Conservation (phyloP, 2,113 vertebrate species). For the Geococcyx californianus region DNA sequence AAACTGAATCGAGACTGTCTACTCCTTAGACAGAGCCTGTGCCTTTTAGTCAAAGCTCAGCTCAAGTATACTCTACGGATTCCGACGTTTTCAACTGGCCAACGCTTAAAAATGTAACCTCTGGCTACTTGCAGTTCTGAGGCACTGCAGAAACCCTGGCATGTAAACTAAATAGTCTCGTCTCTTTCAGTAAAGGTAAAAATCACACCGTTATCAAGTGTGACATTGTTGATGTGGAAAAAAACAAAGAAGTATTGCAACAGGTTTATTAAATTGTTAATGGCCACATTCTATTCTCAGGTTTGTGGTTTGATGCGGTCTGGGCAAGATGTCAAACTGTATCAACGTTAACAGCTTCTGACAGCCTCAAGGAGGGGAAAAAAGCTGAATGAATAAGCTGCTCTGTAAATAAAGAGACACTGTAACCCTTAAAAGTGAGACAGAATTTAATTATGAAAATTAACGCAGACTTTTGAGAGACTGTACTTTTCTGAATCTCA, state of each 20-base stretch:
- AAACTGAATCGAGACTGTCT: background rate
- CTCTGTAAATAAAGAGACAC: slow-evolving; percentile 56
- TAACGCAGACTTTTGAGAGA: slow-evolving; percentile 33
- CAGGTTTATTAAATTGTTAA: slow-evolving; percentile 71
- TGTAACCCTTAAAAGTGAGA: slow-evolving; percentile 44
- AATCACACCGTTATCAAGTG: slow-evolving; percentile 10
- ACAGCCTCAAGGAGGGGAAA: slow-evolving; percentile 10
- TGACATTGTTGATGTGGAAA: slow-evolving; percentile 43
- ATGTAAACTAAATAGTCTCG: slow-evolving; percentile 1
- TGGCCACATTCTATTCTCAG: slow-evolving; percentile 53
- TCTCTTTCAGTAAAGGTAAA: slow-evolving; percentile 47
- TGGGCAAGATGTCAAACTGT: slow-evolving; percentile 57
- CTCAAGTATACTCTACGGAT: background rate
- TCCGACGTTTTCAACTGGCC: slow-evolving; percentile 16
- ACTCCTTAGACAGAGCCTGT: background rate
- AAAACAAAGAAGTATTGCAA: slow-evolving; percentile 47
- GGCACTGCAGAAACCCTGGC: background rate
- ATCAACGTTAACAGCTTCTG: slow-evolving; percentile 63
- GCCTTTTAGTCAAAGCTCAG: background rate
- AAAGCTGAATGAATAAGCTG: slow-evolving; percentile 44
- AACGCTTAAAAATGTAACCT: slow-evolving; percentile 14
- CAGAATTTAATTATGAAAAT: slow-evolving; percentile 59
- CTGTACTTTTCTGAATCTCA: background rate
- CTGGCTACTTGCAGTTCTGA: background rate
- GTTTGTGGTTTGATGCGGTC: slow-evolving; percentile 57